Conservation (phyloP, 2,797 vertebrate genomes). For the Meda fulgida region DNA sequence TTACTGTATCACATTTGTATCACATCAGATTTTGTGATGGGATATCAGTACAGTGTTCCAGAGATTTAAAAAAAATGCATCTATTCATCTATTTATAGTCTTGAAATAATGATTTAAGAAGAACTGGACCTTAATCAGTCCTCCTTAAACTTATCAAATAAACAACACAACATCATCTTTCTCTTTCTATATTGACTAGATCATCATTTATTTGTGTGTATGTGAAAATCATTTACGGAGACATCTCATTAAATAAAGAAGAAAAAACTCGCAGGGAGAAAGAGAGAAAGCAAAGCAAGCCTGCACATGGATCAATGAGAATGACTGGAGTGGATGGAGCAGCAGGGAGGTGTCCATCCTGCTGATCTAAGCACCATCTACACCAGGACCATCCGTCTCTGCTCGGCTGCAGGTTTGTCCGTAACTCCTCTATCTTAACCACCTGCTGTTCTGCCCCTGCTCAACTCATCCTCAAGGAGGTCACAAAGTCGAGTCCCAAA, state of each 20-base stretch:
- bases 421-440: constrained; percentile 30
- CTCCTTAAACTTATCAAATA: not conserved
- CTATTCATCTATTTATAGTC: not conserved
- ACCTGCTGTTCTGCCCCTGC: not conserved
- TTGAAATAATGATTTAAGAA: not conserved
- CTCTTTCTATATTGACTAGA: constrained; percentile 16
- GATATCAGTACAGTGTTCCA: not conserved
- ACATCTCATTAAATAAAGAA: constrained; percentile 26
- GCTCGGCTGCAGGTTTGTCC: not conserved
- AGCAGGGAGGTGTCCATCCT: constrained; percentile 37
- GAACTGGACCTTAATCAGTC: not conserved
- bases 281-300: constrained; percentile 12
- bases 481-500: constrained; percentile 6
- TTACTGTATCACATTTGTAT: not conserved
- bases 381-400: constrained; percentile 39
- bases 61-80: not conserved
- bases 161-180: not conserved
- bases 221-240: not conserved
- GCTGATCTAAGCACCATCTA: constrained; percentile 53
- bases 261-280: constrained; percentile 14
- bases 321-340: constrained; percentile 43
- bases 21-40: not conserved
- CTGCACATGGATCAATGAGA: constrained; percentile 30
- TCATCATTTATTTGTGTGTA: constrained; percentile 4
- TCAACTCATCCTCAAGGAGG: not conserved